Conservation (phyloP, 2,797 vertebrate genomes). For the Tapera naevia region DNA sequence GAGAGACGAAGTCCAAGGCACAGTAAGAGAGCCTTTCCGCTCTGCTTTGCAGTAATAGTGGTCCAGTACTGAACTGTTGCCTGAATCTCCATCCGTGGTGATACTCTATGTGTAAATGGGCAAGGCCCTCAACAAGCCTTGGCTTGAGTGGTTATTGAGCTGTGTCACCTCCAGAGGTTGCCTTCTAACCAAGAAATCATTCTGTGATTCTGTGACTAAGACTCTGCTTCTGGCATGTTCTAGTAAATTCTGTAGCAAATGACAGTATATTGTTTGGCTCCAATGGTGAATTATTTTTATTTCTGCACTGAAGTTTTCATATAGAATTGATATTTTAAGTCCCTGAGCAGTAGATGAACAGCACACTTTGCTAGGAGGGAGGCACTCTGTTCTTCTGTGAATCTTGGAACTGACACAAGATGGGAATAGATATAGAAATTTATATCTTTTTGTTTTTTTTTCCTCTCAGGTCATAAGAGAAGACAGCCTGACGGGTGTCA, state of each 20-base stretch:
- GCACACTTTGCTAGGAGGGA: neutral
- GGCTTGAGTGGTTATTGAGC: neutral
- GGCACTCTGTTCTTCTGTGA: neutral
- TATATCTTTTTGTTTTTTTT: neutral
- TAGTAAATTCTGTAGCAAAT: neutral
- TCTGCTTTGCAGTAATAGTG: neutral
- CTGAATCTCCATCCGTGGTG: neutral
- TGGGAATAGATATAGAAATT: neutral
- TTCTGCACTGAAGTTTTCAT: neutral
- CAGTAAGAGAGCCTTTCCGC: neutral
- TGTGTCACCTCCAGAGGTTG: neutral
- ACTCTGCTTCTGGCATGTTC: neutral
- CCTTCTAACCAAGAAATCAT: neutral
- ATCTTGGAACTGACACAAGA: neutral
- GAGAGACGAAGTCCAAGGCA: neutral
- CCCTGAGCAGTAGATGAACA: neutral
- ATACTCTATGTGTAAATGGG: neutral
- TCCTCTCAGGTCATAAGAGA: constrained; percentile 79
- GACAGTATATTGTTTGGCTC: neutral
- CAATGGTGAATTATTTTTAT: neutral
- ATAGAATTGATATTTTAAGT: neutral
- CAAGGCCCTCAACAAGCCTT: neutral
- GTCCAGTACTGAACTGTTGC: neutral
- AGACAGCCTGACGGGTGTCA: constrained; percentile 77
- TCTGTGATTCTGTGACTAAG: neutral